These are phyloP conservation scores for Lottia scabra DNA, from an alignment of 2,888 invertebrate species.

Conservation along the genomic window DNA sequence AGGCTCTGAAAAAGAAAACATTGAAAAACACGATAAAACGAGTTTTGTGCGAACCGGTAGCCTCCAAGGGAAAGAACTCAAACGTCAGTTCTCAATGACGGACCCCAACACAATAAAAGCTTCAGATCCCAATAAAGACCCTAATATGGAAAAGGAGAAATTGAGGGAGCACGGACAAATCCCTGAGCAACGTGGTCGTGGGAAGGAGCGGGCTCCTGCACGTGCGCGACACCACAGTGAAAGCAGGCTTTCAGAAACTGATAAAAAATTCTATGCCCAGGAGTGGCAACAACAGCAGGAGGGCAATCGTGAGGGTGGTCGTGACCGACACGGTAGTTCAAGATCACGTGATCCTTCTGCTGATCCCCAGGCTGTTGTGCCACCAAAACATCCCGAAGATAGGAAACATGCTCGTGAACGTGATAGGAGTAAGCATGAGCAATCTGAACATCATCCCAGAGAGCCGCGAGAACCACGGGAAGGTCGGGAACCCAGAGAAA, in stretches of 20 bases:
- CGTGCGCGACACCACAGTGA: constrained; percentile 55
- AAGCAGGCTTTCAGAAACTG: constrained; percentile 52
- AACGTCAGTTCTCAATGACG: constrained; percentile 62
- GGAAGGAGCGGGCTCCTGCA: constrained; percentile 51
- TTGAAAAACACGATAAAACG: constrained; percentile 43
- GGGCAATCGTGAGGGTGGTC: constrained; percentile 32
- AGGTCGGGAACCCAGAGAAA: constrained; percentile 33
- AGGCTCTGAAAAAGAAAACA: constrained; percentile 63
- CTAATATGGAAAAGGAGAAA: constrained; percentile 39
- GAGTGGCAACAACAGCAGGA: constrained; percentile 29
- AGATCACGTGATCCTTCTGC: constrained; percentile 31
- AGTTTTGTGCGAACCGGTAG: constrained; percentile 50
- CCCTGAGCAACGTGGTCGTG: constrained; percentile 45
- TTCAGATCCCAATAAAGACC: constrained; percentile 11
- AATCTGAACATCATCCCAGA: not conserved
- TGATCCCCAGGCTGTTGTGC: constrained; percentile 18
- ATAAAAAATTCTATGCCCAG: constrained; percentile 45
- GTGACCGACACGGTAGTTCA: constrained; percentile 35
- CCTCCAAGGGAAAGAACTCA: constrained; percentile 58
- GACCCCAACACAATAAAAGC: constrained; percentile 43
- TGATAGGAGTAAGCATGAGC: not conserved
- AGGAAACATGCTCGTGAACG: constrained; percentile 6
- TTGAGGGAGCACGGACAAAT: constrained; percentile 47
- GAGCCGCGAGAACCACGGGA: not conserved
- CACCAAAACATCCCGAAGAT: constrained; percentile 16